Percentiles rank a stretch among this genome's conserved stretches.
These are phyloP conservation scores for Dolichomitus sp. DNA, from an alignment of 2,888 invertebrate species.

Conservation along the genomic window DNA sequence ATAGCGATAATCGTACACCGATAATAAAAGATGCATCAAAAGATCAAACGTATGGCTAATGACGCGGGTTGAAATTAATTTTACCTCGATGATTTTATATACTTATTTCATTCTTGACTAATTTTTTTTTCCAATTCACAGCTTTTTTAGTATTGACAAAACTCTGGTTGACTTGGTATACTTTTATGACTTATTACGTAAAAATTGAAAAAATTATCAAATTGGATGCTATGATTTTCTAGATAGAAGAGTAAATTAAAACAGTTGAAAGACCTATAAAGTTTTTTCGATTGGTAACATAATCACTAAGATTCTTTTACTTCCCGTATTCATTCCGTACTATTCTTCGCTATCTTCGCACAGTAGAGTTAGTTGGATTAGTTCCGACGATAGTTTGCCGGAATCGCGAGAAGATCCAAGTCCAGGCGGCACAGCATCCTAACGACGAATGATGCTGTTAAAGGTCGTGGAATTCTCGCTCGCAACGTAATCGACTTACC, in stretches of 20 bases:
- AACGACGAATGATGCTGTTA: constrained; percentile 67
- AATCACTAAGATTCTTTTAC: constrained; percentile 48
- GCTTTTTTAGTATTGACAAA: too few relatives aligned
- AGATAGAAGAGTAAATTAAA: not conserved
- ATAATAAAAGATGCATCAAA: not conserved
- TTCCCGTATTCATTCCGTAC: constrained; percentile 12
- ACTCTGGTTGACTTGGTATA: too few relatives aligned
- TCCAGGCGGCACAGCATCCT: constrained; percentile 37
- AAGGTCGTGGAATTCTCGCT: constrained; percentile 63
- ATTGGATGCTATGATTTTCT: not conserved
- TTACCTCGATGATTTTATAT: not conserved
- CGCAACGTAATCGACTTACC: constrained; percentile 65
- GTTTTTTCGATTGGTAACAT: constrained; percentile 14
- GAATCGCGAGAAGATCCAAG: constrained; percentile 60
- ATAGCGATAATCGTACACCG: not conserved
- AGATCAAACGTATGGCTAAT: not conserved
- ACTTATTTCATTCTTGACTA: not conserved
- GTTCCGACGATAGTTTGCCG: constrained; percentile 61
- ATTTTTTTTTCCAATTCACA: too few relatives aligned
- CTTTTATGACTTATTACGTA: too few relatives aligned
- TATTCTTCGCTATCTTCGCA: constrained; percentile 34
- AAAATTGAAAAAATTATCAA: not conserved
- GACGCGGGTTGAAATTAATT: not conserved
- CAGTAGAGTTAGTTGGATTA: constrained; percentile 63
- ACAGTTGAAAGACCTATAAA: constrained; percentile 10